Base-by-base conservation (phyloP, 2,888 invertebrate species). In the Trissolcus japonicus region DNA sequence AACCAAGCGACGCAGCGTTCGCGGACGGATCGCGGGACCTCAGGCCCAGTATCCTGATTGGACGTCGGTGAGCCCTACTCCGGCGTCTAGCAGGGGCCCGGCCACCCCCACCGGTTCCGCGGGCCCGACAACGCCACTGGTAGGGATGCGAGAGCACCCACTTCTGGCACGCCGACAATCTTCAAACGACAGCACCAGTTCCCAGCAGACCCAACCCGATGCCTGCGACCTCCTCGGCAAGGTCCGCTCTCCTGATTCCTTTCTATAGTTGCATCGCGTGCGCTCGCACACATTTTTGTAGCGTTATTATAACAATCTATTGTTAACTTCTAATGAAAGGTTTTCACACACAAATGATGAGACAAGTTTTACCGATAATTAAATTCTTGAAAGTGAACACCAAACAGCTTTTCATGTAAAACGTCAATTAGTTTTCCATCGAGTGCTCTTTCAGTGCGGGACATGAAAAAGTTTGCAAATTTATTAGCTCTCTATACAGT, bases 201-300 rank as follows among this genome's bases (percentile, higher is more conserved):
- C 72, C 87, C 11, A 90, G 90, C 68, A 66, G 79, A 85, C 87
- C 81, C 90, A 90, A 80, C 91, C 91, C 76, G 92, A 92, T 59
- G 90, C 91, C 86, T 90, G 90, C 82, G 91, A 92, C 80, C 91
- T 91, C 50, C 91, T 91, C 86, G 92, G 92, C 80, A 92, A 92
- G 90, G 92, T 91, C 82, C 81, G 76, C 73, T 67, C 73, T 78
- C 79, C 76, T 76, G 76, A 77, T 79, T 73, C 67, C 67, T 60
- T 55, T 65, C 57, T 61, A 55, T 35, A 48, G 6, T 43, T 40
- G 46, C 7, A 13, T 46, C 6, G 19, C 57, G 16, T 16, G 43
- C 41, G 11, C 46, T n/a, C 2, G 16, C 46, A n/a, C 29, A 40
- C 29, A 16, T 29, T 60, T 61, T 63, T 61, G n/a, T 35, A 59